These are phyloP conservation scores for Brachypterus glaber DNA, from an alignment of 2,888 invertebrate genomes.

Conservation along the genomic window DNA sequence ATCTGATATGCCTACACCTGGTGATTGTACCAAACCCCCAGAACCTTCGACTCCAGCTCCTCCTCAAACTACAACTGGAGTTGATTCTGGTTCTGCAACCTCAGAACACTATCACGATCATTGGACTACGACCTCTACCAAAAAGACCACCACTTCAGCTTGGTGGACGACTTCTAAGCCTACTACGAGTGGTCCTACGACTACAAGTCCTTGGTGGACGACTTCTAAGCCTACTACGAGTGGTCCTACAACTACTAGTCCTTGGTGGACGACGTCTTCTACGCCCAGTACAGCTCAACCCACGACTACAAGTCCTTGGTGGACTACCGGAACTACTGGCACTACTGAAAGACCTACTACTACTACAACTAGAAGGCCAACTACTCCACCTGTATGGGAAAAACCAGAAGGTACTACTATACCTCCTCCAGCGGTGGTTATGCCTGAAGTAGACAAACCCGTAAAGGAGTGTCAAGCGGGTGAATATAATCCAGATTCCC, in stretches of 20 bases:
- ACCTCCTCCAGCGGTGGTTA: slow-evolving; percentile 41
- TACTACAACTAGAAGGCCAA: slow-evolving; percentile 12
- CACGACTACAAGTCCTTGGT: slow-evolving; percentile 33
- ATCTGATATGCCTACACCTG: slow-evolving; percentile 43
- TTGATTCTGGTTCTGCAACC: slow-evolving; percentile 45
- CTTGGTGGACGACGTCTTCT: slow-evolving; percentile 30
- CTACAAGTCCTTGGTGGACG: slow-evolving; percentile 30
- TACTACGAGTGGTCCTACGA: not conserved
- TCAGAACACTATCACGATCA: slow-evolving; percentile 21
- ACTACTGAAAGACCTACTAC: slow-evolving; percentile 25
- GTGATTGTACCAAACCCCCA: slow-evolving; percentile 61
- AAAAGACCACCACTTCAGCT: slow-evolving; percentile 15
- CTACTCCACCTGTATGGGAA: slow-evolving; percentile 21
- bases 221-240: slow-evolving; percentile 29
- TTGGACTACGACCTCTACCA: slow-evolving; percentile 25
- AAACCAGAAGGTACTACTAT: slow-evolving; percentile 31
- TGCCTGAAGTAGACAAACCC: slow-evolving; percentile 36
- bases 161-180: slow-evolving; percentile 19
- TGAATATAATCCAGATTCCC: slow-evolving; percentile 49
- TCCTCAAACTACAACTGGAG: slow-evolving; percentile 62
- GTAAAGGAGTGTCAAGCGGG: slow-evolving; percentile 39
- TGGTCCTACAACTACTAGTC: slow-evolving; percentile 29
- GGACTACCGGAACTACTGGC: slow-evolving; percentile 32
- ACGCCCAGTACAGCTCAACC: slow-evolving; percentile 30
- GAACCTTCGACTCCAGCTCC: slow-evolving; percentile 66